Conservation (phyloP, 2,797 vertebrate genomes). For the Karalla daura region DNA sequence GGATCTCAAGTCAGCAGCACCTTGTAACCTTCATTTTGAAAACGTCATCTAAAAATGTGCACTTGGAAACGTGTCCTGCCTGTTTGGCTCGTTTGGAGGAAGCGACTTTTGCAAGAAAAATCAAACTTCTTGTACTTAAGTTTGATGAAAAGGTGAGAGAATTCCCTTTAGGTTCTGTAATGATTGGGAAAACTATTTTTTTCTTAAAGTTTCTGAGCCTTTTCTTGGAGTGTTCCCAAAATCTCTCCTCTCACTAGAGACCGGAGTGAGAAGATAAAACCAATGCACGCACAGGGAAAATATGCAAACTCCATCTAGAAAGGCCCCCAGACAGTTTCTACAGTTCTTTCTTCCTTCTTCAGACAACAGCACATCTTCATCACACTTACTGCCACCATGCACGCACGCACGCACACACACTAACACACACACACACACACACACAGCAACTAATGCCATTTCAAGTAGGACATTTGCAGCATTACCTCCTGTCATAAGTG, state of each 20-base stretch:
- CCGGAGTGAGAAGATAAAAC: no score
- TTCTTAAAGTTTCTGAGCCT: no score
- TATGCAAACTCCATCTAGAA: no score
- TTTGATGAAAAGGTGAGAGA: not conserved
- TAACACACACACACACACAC: conserved; percentile 6
- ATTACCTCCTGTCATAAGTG: conserved; percentile 45
- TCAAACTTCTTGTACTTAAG: not conserved
- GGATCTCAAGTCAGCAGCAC: conserved; percentile 22
- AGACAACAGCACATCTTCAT: conserved; percentile 6
- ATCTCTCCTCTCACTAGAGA: no score
- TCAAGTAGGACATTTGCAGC: conserved; percentile 45
- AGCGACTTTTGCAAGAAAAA: conserved; percentile 1
- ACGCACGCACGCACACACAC: conserved; percentile 3
- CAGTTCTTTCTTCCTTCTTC: conserved; percentile 18
- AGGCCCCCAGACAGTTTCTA: no score
- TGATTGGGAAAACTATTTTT: not conserved
- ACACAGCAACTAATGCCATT: conserved; percentile 28
- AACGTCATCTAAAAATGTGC: conserved; percentile 33
- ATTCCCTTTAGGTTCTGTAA: not conserved
- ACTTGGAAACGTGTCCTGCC: conserved; percentile 1
- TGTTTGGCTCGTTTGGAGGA: conserved; percentile 8
- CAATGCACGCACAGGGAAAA: no score
- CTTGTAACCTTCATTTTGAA: conserved; percentile 46
- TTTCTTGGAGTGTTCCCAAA: no score
- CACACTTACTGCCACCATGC: no score